Percentiles rank a stretch among this genome's conserved stretches.
Conservation (phyloP, 2,888 invertebrate genomes). For the Serripes groenlandicus region DNA sequence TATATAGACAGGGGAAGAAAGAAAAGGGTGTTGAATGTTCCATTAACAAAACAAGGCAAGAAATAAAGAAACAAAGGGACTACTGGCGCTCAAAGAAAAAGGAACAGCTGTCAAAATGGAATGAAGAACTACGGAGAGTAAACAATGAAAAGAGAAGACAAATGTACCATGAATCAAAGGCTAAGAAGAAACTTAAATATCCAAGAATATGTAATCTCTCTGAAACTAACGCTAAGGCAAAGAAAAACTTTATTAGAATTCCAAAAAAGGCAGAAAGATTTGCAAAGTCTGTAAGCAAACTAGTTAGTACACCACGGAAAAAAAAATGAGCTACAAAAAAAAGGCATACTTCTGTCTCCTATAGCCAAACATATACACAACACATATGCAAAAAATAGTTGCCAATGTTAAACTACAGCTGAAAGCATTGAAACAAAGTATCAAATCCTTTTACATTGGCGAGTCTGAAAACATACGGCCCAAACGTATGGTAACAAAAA, state of each 20-base stretch:
- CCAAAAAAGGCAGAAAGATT: constrained; percentile 1
- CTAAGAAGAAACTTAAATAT: not conserved
- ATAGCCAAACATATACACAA: not conserved
- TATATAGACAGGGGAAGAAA: constrained; percentile 18
- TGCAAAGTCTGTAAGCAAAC: constrained; percentile 5
- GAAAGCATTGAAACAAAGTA: constrained; percentile 14
- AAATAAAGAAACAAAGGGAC: constrained; percentile 13
- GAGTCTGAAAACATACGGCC: constrained; percentile 9
- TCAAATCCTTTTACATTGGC: constrained; percentile 13
- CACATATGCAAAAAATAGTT: constrained; percentile 22
- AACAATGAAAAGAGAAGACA: constrained; percentile 3
- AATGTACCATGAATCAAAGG: constrained; percentile 7
- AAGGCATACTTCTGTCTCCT: constrained; percentile 8
- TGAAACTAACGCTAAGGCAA: not conserved
- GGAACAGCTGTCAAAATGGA: not conserved
- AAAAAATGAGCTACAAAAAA: constrained; percentile 10
- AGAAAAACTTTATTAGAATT: constrained; percentile 4
- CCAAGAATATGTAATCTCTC: not conserved
- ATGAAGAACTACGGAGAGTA: not conserved
- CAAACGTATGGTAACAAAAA: constrained; percentile 9
- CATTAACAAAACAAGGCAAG: constrained; percentile 13
- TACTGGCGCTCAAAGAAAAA: constrained; percentile 9
- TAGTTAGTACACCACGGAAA: constrained; percentile 11
- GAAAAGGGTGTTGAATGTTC: not conserved
- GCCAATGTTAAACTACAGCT: constrained; percentile 13